These are phyloP conservation scores for Drosophila virilis DNA, from an alignment of 1,140 invertebrate genomes.

Conservation along the genomic window DNA sequence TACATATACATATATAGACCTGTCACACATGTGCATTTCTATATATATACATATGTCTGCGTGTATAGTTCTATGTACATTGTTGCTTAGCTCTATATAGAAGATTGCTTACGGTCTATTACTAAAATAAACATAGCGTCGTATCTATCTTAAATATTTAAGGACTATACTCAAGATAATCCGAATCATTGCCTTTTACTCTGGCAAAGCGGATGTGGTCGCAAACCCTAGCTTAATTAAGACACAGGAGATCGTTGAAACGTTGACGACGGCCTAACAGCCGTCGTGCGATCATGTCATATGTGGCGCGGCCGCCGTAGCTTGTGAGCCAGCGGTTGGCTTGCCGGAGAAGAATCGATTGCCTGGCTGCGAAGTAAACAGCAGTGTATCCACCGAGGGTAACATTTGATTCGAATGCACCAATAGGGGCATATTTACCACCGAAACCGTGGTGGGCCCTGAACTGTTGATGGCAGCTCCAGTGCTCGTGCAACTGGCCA, in stretches of 20 bases:
- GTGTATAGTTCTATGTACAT: slow-evolving; percentile 39
- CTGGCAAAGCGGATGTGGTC: slow-evolving; percentile 51
- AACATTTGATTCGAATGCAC: slow-evolving; percentile 76
- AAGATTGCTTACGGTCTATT: slow-evolving; percentile 63
- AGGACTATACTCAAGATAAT: slow-evolving; percentile 54
- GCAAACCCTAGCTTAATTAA: slow-evolving; percentile 74
- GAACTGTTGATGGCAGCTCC: slow-evolving; percentile 18
- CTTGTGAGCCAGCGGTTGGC: slow-evolving; percentile 23
- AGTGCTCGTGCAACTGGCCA: slow-evolving; percentile 45
- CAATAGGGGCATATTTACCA: slow-evolving; percentile 69
- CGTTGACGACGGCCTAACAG: slow-evolving; percentile 53
- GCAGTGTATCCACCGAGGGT: slow-evolving; percentile 76
- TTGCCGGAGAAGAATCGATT: slow-evolving; percentile 71
- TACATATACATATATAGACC: slow-evolving; percentile 18
- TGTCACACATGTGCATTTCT: slow-evolving; percentile 23
- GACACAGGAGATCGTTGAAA: slow-evolving; percentile 80
- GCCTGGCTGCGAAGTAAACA: slow-evolving; percentile 71
- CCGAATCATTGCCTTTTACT: slow-evolving; percentile 55
- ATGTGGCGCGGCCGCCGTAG: slow-evolving; percentile 55
- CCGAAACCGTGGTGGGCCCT: slow-evolving; percentile 53
- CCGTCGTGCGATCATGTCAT: slow-evolving; percentile 69
- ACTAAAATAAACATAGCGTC: slow-evolving; percentile 75
- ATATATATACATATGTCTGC: slow-evolving; percentile 36
- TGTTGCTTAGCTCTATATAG: slow-evolving; percentile 59
- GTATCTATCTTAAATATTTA: slow-evolving; percentile 56